A percentile compares a stretch with the other conserved stretches of the same genome.
Conservation (phyloP, 2,113 vertebrate species). For the Nothobranchius furzeri region DNA sequence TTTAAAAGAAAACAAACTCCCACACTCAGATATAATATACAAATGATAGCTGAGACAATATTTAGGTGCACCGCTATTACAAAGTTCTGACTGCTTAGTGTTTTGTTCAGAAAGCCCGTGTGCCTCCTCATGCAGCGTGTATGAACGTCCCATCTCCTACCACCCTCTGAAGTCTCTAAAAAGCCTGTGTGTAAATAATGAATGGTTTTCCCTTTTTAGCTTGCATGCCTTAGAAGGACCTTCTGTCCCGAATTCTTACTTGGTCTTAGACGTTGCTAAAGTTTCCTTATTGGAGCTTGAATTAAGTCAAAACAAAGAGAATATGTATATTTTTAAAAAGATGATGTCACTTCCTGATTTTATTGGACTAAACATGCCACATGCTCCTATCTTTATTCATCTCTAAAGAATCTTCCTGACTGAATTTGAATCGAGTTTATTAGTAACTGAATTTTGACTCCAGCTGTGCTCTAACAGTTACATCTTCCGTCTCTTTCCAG, state of each 20-base stretch:
- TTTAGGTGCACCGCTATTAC: no score
- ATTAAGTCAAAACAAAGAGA: slow-evolving; percentile 1
- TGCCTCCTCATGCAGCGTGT: not conserved
- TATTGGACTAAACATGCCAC: not conserved
- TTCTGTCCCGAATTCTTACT: slow-evolving; percentile 21
- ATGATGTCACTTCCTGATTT: no score
- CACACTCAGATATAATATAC: not conserved
- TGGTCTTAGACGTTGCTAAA: not conserved
- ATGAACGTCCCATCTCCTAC: not conserved
- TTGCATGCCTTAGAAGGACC: slow-evolving; percentile 39
- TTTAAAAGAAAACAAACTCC: not conserved
- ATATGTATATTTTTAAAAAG: not conserved
- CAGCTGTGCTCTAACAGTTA: slow-evolving; percentile 20
- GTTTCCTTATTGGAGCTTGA: slow-evolving; percentile 5
- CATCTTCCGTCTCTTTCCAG: slow-evolving; percentile 9
- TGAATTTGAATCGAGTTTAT: no score
- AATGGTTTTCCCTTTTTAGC: slow-evolving; percentile 35
- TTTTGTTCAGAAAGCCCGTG: not conserved
- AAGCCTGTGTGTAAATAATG: slow-evolving; percentile 44
- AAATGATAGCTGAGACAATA: no score
- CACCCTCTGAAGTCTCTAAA: slow-evolving; percentile 30
- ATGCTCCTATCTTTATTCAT: not conserved
- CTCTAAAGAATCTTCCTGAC: no score
- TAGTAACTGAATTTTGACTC: slow-evolving; percentile 15
- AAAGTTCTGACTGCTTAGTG: no score